phyloP scores from a whole-genome alignment of 2,113 vertebrate species.

The Paralichthys olivaceus region DNA sequence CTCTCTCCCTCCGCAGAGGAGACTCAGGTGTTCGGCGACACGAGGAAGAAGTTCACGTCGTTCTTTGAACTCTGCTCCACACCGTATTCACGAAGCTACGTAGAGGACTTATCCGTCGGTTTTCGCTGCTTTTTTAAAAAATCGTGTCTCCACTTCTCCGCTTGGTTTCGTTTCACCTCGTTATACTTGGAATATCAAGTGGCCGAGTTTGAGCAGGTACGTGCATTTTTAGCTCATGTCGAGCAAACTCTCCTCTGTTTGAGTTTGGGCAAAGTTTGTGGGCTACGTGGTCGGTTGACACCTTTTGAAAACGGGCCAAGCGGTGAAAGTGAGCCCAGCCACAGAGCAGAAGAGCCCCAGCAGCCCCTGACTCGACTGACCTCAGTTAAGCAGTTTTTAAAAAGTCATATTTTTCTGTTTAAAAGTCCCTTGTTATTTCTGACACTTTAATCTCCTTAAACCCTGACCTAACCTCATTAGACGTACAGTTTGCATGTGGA shows the following conservation, averaged over 20 bases:
- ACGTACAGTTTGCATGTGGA: not conserved
- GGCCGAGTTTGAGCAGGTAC: slow-evolving; percentile 57
- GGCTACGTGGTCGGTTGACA: slow-evolving; percentile 48
- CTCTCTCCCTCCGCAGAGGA: slow-evolving; percentile 3
- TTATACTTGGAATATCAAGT: slow-evolving; percentile 19
- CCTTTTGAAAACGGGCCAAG: slow-evolving; percentile 54
- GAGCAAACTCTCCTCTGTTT: not conserved
- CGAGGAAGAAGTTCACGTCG: slow-evolving; percentile 7
- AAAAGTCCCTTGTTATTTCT: not conserved
- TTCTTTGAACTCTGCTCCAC: not conserved
- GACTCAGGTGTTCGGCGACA: slow-evolving; percentile 69
- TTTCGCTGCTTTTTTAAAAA: not conserved
- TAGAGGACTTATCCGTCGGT: not conserved
- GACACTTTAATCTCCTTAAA: not conserved
- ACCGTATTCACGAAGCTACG: not conserved
- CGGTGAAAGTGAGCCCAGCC: slow-evolving; percentile 47
- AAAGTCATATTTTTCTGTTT: not conserved
- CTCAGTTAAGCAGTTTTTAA: slow-evolving; percentile 31
- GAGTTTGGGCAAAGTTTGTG: not conserved
- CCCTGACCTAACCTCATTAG: not conserved
- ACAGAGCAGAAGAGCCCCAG: slow-evolving; percentile 2
- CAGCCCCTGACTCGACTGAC: slow-evolving; percentile 62
- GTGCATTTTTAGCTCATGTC: not conserved
- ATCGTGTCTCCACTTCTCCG: no score
- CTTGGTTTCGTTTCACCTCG: not conserved